Evolutionary conservation across 2,888 invertebrate species (phyloP), one percentile per base, ranked within the genome.

Genomic region (Drosophila barbarae): DNA sequence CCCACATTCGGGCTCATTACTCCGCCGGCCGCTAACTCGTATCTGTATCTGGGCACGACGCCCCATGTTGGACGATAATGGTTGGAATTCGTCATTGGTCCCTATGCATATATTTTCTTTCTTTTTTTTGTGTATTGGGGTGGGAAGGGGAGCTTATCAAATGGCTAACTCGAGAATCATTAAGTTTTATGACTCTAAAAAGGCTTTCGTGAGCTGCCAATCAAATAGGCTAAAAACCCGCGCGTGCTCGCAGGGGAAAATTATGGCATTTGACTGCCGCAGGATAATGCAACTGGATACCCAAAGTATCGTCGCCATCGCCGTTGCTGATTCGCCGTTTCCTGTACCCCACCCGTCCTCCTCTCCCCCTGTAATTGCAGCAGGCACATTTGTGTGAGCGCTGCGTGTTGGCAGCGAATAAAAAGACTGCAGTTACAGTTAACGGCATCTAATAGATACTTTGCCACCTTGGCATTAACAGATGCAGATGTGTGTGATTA

Each of bases 371-470:
- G 53, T 85, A 85, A 81, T 81, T 61, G 46, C 47, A 21, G 44
- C 39, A 21, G 21, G 39, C 39, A 21, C 39, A 21, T 21, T 39
- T 39, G 39, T 39, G 15, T 15, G 74, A 38, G 51, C 84, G 51
- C 84, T 79, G 78, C 84, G 82, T 78, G 84, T 51, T 80, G 77
- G 47, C 55, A 69, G 73, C 72, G 64, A 76, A 79, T 82, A 72
- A 82, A 84, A 56, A 60, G 76, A 54, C 64, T 69, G 81, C 78
- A 83, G 68, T 81, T 85, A 77, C 71, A 69, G 81, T 74, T 82
- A 82, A 82, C 82, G 82, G 86, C 76, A 85, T 72, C 86, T 82
- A 82, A 82, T 85, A 76, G 84, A 82, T 85, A 84, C 83, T 79
- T 85, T 78, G 84, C 56, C 85, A 81, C 80, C 85, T 85, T 70